Evolutionary conservation across 1,140 invertebrate species (phyloP), one percentile per base, ranked within the genome.

Genomic region (Diorhabda sublineata): DNA sequence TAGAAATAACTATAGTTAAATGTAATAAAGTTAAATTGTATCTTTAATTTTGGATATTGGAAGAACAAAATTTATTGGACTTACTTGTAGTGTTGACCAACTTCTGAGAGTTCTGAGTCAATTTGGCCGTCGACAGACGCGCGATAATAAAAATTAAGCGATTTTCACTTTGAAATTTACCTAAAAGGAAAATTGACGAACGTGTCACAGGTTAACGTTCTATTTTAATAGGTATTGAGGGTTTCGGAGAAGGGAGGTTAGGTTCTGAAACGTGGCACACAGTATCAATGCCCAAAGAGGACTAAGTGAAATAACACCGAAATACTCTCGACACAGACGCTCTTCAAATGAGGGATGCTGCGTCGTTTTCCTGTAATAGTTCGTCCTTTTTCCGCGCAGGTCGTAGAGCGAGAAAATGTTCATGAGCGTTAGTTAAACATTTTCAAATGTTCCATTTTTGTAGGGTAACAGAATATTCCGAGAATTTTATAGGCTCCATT

Each of bases 181-280:
- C 43, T 8, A 41, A 62, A 0, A 9, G 61, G 61, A 44, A n/a
- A 2, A 44, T 5, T 44, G 42, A 61, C 7, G 8, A 61, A 44
- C 42, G 42, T 44, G 61, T 62, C 61, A 43, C 61, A 43, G 61
- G 61, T 43, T 5, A 52, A 44, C 42, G 61, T 43, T 45, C 45
- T 43, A 45, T 64, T 64, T 45, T 52, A 47, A 57, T 56, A 45
- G 63, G 63, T 52, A 42, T n/a, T 9, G 56, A 64, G 63, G 63
- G 63, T 9, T 57, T 64, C 63, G 63, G 63, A 64, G 43, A 52
- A 64, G 63, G 63, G 63, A 64, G 63, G 63, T 64, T 64, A 57
- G 63, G 63, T 64, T 64, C 45, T 47, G 63, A 52, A 47, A 26
- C 56, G 45, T 64, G 45, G 42, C 45, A 45, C 45, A 57, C 63